phyloP scores from a whole-genome alignment of 2,888 invertebrate genomes.

The Hypomecis punctinalis region DNA sequence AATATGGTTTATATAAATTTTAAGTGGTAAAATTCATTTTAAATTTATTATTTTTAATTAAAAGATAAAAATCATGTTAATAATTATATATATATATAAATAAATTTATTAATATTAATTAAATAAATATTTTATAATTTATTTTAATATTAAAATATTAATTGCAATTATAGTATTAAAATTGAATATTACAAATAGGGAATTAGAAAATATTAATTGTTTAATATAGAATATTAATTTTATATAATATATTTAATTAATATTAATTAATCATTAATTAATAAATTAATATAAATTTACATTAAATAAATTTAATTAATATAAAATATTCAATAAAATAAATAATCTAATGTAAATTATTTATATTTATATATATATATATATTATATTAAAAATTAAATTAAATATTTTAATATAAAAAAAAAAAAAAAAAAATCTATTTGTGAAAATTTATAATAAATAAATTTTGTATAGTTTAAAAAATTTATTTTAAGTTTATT shows the following conservation, averaged over 20 bases:
- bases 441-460: conserved; percentile 51
- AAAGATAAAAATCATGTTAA: conserved; percentile 43
- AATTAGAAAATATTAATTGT: conserved; percentile 38
- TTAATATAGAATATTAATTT: conserved; percentile 42
- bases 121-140: conserved; percentile 19
- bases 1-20: conserved; percentile 47
- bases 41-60: conserved; percentile 47
- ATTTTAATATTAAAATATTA: conserved; percentile 29
- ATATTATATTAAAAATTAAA: conserved; percentile 3
- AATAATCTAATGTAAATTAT: conserved; percentile 3
- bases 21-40: conserved; percentile 49
- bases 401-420: conserved; percentile 47
- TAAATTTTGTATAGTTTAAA: conserved; percentile 80
- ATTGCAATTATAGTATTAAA: conserved; percentile 30
- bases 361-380: conserved; percentile 1
- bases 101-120: conserved; percentile 37
- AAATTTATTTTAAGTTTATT: conserved; percentile 80
- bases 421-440: conserved; percentile 72
- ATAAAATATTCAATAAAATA: conserved; percentile 22
- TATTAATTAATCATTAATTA: conserved; percentile 4
- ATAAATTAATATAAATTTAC: conserved; percentile 2
- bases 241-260: conserved; percentile 31
- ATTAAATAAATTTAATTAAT: conserved; percentile 22
- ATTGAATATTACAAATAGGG: conserved; percentile 28
- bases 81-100: conserved; percentile 51